Percentiles rank a stretch among this genome's conserved stretches.
phyloP scores from a whole-genome alignment of 2,888 invertebrate species.

The Eupithecia pulchellata region DNA sequence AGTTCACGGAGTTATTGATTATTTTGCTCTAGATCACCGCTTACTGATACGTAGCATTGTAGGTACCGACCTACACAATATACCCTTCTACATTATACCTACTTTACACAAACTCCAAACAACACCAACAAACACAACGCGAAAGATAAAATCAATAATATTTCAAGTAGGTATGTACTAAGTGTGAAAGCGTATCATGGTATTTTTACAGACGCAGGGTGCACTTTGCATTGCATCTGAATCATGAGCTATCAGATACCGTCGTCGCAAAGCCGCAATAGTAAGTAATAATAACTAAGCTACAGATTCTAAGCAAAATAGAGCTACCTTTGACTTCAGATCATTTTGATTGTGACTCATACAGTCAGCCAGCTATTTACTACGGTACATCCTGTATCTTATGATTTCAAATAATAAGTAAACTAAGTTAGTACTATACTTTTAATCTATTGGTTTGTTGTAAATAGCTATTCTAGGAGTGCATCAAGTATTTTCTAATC shows the following conservation, averaged over 20 bases:
- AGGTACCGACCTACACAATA: neutral
- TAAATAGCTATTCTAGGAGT: too few relatives aligned
- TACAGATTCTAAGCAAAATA: neutral
- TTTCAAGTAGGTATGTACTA: constrained; percentile 38
- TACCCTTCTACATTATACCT: neutral
- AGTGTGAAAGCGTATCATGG: constrained; percentile 52
- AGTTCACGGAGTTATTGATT: constrained; percentile 75
- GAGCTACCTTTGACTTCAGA: constrained; percentile 29
- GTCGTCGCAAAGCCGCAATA: constrained; percentile 91
- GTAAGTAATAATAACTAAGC: constrained; percentile 86
- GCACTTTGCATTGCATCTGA: constrained; percentile 86
- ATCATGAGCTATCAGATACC: constrained; percentile 95
- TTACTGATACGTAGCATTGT: neutral
- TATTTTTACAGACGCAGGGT: constrained; percentile 86
- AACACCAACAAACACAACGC: neutral
- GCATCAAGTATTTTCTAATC: too few relatives aligned
- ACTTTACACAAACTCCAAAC: neutral
- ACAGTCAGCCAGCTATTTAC: neutral
- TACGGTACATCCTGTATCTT: neutral
- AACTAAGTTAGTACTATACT: too few relatives aligned
- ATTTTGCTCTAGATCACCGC: constrained; percentile 62
- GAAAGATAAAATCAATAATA: constrained; percentile 56
- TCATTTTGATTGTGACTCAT: constrained; percentile 62
- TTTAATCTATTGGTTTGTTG: too few relatives aligned
- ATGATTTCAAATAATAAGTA: neutral